A percentile compares a stretch with the other conserved stretches of the same genome.
These are phyloP conservation scores for Jordanella pulchra DNA, from an alignment of 2,797 vertebrate species.

Conservation along the genomic window DNA sequence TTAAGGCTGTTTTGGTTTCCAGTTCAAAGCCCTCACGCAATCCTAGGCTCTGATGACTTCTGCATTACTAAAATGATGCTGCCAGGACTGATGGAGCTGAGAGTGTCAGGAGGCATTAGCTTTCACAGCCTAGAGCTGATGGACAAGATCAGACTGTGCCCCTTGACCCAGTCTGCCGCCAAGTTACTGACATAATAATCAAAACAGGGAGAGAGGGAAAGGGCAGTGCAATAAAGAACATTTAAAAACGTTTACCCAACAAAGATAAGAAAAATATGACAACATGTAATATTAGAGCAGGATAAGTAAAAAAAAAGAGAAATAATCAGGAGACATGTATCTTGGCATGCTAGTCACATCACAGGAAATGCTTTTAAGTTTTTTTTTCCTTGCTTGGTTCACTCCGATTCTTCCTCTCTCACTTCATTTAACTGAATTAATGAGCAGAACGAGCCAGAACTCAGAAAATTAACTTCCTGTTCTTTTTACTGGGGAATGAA, in stretches of 20 bases:
- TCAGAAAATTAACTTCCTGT: conserved; percentile 52
- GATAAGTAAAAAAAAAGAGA: background rate
- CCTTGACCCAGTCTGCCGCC: conserved; percentile 65
- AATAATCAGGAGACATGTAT: conserved; percentile 33
- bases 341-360: conserved; percentile 67
- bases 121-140: conserved; percentile 64
- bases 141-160: conserved; percentile 65
- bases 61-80: conserved; percentile 77
- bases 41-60: conserved; percentile 69
- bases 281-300: background rate
- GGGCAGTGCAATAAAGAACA: background rate
- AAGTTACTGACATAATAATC: conserved; percentile 71
- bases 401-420: conserved; percentile 78
- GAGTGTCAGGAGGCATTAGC: conserved; percentile 78
- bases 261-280: conserved; percentile 5
- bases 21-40: conserved; percentile 77
- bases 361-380: conserved; percentile 75
- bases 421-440: conserved; percentile 88
- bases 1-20: conserved; percentile 72
- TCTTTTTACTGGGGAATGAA: conserved; percentile 33
- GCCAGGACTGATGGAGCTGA: conserved; percentile 70
- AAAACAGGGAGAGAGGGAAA: conserved; percentile 25
- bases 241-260: background rate
- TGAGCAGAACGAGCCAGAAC: conserved; percentile 75
- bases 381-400: conserved; percentile 61